Percentiles rank a stretch among this genome's conserved stretches.
Conservation (phyloP, 2,888 invertebrate genomes). For the Toxonevra muliebris region DNA sequence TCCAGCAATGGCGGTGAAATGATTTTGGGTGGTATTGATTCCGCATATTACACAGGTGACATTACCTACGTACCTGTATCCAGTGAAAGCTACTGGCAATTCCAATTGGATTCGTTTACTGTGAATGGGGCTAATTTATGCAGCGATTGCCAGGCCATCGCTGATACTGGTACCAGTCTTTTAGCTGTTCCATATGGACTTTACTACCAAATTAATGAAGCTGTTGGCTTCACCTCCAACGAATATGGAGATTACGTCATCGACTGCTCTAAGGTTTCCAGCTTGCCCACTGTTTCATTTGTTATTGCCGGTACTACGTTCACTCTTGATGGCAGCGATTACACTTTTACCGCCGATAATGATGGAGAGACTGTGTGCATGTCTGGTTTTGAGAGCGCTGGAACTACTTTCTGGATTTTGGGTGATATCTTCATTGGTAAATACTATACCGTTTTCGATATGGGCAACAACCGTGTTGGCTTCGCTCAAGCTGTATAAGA, state of each 20-base stretch:
- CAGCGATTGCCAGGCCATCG: slow-evolving; percentile 85
- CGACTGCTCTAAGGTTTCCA: slow-evolving; percentile 78
- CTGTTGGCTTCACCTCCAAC: slow-evolving; percentile 75
- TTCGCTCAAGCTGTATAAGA: slow-evolving; percentile 75
- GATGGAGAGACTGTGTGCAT: slow-evolving; percentile 74
- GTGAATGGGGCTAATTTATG: slow-evolving; percentile 71
- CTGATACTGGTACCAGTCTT: slow-evolving; percentile 94
- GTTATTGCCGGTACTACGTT: slow-evolving; percentile 78
- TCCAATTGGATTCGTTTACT: slow-evolving; percentile 78
- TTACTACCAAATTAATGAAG: slow-evolving; percentile 77
- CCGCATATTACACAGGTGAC: slow-evolving; percentile 77
- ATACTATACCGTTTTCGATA: slow-evolving; percentile 94
- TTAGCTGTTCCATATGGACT: slow-evolving; percentile 86
- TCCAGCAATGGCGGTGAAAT: slow-evolving; percentile 81
- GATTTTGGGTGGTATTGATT: slow-evolving; percentile 91
- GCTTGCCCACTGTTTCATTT: slow-evolving; percentile 81
- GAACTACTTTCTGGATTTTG: slow-evolving; percentile 87
- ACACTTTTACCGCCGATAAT: slow-evolving; percentile 68
- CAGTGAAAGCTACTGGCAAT: slow-evolving; percentile 94
- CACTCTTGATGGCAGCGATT: slow-evolving; percentile 80
- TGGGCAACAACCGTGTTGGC: slow-evolving; percentile 83
- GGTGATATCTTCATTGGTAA: slow-evolving; percentile 96
- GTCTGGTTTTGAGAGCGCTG: slow-evolving; percentile 84
- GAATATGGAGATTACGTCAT: slow-evolving; percentile 67
- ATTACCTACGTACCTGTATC: slow-evolving; percentile 78